Evolutionary conservation across 2,113 vertebrate species (phyloP).

Genomic region (Phalacrocorax brasilianus): DNA sequence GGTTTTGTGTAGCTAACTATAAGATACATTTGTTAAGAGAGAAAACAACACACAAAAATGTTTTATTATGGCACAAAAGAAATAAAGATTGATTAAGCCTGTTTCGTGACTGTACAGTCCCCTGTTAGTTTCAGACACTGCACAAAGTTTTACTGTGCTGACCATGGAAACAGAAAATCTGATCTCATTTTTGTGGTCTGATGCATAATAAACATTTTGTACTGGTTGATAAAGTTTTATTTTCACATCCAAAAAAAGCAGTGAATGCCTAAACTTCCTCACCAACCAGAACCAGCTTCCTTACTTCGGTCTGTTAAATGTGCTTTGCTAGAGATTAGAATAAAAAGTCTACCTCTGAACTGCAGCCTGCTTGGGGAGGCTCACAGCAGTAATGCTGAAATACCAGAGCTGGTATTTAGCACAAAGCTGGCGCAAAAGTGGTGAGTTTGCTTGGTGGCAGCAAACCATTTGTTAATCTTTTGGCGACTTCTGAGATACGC

Average conservation of each 20-base stretch:
- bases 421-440: rapidly evolving
- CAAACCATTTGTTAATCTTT: not conserved
- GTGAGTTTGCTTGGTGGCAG: not conserved
- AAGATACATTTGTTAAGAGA: not conserved
- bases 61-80: not conserved
- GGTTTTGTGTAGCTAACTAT: not conserved
- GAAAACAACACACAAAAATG: not conserved
- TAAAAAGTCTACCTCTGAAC: not conserved
- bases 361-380: not conserved
- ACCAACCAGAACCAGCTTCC: not conserved
- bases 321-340: not conserved
- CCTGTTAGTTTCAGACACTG: not conserved
- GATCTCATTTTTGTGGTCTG: not conserved
- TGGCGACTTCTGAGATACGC: not conserved
- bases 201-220: not conserved
- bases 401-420: not conserved
- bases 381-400: not conserved
- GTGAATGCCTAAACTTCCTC: not conserved
- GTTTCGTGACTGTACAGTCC: not conserved
- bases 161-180: not conserved
- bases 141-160: not conserved
- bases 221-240: not conserved
- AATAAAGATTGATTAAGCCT: not conserved
- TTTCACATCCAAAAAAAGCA: not conserved
- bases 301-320: not conserved